A percentile compares a stretch with the other conserved stretches of the same genome.
Conservation (phyloP, 1,140 invertebrate species). For the Frieseomelitta varia region DNA sequence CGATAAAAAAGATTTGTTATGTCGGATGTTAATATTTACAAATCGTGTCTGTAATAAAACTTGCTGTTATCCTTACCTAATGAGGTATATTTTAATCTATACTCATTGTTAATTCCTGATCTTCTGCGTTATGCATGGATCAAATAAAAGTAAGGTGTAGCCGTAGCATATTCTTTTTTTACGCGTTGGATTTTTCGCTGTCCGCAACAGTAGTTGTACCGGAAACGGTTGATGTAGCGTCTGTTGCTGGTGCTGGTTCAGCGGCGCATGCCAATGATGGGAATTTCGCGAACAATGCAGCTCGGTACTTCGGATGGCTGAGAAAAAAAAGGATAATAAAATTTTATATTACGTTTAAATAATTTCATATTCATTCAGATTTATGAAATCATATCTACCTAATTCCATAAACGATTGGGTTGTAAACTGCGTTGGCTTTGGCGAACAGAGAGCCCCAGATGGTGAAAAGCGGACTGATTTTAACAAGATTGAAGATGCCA, state of each 20-base stretch:
- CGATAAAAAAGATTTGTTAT: slow-evolving; percentile 8
- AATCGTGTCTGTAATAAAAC: slow-evolving; percentile 36
- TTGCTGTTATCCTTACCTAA: not conserved
- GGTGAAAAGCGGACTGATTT: slow-evolving; percentile 87
- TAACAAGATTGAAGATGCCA: slow-evolving; percentile 87
- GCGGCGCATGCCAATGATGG: slow-evolving; percentile 85
- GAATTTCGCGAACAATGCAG: slow-evolving; percentile 87
- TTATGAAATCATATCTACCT: slow-evolving; percentile 80
- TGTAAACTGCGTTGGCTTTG: slow-evolving; percentile 90
- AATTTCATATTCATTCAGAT: not conserved
- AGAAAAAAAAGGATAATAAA: not conserved
- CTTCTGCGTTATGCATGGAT: no score
- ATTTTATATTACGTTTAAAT: not conserved
- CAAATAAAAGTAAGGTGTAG: no score
- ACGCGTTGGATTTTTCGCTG: slow-evolving; percentile 84
- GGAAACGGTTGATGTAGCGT: slow-evolving; percentile 74
- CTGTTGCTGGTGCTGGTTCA: slow-evolving; percentile 52
- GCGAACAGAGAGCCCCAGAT: slow-evolving; percentile 92
- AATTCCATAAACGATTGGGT: slow-evolving; percentile 92
- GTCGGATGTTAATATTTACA: slow-evolving; percentile 40
- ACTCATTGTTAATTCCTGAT: not conserved
- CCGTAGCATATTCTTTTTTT: slow-evolving; percentile 60
- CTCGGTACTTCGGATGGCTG: slow-evolving; percentile 90
- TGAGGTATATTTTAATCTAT: not conserved
- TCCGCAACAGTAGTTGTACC: slow-evolving; percentile 76